These are phyloP conservation scores for Sebastes fasciatus DNA, from an alignment of 2,113 vertebrate species.

Conservation along the genomic window DNA sequence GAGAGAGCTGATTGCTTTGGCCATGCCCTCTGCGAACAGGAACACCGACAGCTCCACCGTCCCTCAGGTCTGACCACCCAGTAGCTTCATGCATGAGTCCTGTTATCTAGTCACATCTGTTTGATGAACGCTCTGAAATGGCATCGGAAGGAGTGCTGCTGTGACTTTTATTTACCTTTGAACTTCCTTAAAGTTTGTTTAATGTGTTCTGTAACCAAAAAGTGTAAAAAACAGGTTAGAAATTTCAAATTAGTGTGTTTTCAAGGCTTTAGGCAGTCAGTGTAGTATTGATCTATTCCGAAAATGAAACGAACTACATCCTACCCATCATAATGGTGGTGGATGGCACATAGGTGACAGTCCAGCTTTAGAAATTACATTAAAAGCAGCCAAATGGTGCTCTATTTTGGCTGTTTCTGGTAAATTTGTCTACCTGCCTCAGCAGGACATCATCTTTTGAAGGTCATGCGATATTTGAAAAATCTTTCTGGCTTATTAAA, in stretches of 20 bases:
- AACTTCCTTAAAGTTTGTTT: neutral
- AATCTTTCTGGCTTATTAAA: neutral
- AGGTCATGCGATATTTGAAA: neutral
- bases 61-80: conserved; percentile 87
- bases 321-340: no score
- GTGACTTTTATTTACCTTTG: neutral
- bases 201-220: neutral
- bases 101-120: neutral
- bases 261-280: neutral
- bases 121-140: neutral
- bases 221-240: neutral
- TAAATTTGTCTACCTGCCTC: no score
- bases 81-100: neutral
- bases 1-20: conserved; percentile 89
- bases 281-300: no score
- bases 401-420: neutral
- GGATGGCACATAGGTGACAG: neutral
- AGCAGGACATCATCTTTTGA: neutral
- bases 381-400: neutral
- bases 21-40: conserved; percentile 78
- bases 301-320: no score
- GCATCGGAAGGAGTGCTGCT: neutral
- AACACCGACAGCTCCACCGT: conserved; percentile 84
- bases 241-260: neutral
- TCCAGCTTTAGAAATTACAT: neutral